Evolutionary conservation across 1,140 invertebrate species (phyloP).

Genomic region (Cydia amplana): DNA sequence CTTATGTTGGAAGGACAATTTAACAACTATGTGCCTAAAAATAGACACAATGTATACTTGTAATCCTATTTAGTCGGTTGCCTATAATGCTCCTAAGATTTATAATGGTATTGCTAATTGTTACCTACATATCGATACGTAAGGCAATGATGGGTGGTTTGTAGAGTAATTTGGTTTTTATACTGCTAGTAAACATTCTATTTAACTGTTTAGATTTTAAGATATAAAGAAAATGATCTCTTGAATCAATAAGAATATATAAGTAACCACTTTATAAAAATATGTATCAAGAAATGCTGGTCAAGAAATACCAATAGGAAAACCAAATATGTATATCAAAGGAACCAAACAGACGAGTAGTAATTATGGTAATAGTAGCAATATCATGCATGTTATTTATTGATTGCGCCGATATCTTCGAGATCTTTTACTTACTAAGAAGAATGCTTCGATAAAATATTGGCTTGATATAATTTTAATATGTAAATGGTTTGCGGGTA

Average conservation of each 20-base stretch:
- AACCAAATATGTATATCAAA: neutral
- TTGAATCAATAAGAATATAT: neutral
- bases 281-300: neutral
- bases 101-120: neutral
- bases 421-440: slow-evolving; percentile 6
- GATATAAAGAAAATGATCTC: neutral
- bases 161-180: neutral
- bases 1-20: neutral
- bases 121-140: neutral
- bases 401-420: neutral
- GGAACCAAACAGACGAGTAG: neutral
- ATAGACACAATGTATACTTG: neutral
- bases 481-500: slow-evolving; percentile 14
- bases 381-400: slow-evolving; percentile 20
- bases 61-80: neutral
- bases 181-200: neutral
- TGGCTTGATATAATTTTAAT: slow-evolving; percentile 5
- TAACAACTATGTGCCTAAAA: neutral
- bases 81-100: neutral
- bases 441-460: slow-evolving; percentile 13
- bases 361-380: slow-evolving; percentile 9
- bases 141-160: slow-evolving; percentile 1
- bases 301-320: neutral
- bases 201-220: neutral
- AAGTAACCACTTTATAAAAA: neutral